Evolutionary conservation across 1,140 invertebrate species (phyloP).

Genomic region (Drosophila navojoa): DNA sequence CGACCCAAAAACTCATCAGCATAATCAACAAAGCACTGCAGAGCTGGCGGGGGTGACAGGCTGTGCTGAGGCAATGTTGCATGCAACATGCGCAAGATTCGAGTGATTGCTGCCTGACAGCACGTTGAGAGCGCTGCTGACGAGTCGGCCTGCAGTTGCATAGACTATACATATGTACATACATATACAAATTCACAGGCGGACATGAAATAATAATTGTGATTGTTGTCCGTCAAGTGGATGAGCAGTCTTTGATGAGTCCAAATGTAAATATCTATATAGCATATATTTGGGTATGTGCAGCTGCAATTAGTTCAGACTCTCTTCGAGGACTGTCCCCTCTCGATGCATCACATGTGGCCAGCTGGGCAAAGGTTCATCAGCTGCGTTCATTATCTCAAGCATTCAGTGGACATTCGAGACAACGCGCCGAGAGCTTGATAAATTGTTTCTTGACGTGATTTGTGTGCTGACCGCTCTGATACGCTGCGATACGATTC

Average conservation of each 20-base stretch:
- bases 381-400: conserved; percentile 49
- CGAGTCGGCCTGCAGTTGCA: background rate
- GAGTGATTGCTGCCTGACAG: conserved; percentile 59
- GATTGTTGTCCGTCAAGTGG: conserved; percentile 18
- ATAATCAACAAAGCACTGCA: conserved; percentile 44
- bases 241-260: conserved; percentile 3
- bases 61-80: conserved; percentile 35
- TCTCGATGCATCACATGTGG: conserved; percentile 24
- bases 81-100: conserved; percentile 57
- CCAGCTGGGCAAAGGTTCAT: conserved; percentile 19
- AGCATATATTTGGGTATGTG: background rate
- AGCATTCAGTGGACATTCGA: conserved; percentile 26
- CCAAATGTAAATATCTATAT: background rate
- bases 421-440: conserved; percentile 9
- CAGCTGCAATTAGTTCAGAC: conserved; percentile 13
- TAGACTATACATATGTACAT: conserved; percentile 1
- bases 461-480: conserved; percentile 40
- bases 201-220: conserved; percentile 5
- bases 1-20: conserved; percentile 59
- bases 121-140: conserved; percentile 24
- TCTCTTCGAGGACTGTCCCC: background rate
- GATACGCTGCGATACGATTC: conserved; percentile 11
- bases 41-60: background rate
- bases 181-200: background rate
- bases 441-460: conserved; percentile 52